Evolutionary conservation across 2,113 vertebrate genomes (phyloP).

Genomic region (Phainopepla nitens): DNA sequence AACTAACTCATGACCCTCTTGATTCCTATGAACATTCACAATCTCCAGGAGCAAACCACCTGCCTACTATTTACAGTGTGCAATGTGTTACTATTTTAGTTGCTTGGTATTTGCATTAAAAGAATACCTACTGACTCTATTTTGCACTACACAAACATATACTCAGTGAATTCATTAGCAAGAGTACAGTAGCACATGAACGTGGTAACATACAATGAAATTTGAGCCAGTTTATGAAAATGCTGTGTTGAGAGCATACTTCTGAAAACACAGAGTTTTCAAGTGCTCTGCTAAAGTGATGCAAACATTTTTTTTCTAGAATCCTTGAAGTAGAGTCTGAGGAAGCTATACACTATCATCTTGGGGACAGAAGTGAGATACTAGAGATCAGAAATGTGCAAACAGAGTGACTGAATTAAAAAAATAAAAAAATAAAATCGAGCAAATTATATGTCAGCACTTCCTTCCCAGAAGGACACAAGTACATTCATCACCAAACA

Average conservation of each 20-base stretch:
- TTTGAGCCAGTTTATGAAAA: not conserved
- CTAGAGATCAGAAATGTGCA: not conserved
- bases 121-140: not conserved
- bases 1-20: not conserved
- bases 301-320: not conserved
- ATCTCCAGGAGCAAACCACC: not conserved
- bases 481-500: accelerated
- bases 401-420: not conserved
- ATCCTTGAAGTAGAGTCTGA: not conserved
- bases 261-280: not conserved
- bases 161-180: not conserved
- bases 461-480: not conserved
- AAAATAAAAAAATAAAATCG: not conserved
- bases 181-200: not conserved
- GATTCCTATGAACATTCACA: not conserved
- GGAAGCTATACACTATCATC: not conserved
- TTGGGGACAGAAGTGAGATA: not conserved
- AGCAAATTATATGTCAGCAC: not conserved
- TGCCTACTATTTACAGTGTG: not conserved
- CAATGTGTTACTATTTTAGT: not conserved
- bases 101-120: not conserved
- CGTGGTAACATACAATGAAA: not conserved
- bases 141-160: not conserved
- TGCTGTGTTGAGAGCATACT: not conserved
- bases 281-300: not conserved